Conservation (phyloP, 2,113 vertebrate genomes). For the Thinocorus orbignyianus region DNA sequence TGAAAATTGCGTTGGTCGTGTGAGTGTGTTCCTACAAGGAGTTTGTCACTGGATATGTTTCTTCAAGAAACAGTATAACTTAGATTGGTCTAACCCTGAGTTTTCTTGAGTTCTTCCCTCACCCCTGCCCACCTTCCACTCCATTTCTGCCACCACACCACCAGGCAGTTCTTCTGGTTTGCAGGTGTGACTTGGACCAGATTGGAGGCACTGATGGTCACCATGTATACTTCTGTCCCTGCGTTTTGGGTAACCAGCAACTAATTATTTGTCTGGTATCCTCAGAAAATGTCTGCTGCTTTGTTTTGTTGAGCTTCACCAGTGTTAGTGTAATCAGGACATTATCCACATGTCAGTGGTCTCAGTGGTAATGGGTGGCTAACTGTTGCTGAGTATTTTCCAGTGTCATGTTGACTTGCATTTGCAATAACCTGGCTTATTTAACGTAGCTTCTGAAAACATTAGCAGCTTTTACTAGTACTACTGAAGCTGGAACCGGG, state of each 20-base stretch:
- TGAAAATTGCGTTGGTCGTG: not conserved
- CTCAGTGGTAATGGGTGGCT: not conserved
- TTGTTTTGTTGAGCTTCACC: not conserved
- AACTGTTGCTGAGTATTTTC: not conserved
- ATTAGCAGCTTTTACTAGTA: not conserved
- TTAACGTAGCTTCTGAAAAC: not conserved
- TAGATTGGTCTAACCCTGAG: not conserved
- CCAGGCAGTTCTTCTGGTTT: not conserved
- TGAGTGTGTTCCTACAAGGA: not conserved
- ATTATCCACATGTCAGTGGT: accelerated
- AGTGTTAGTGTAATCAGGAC: accelerated
- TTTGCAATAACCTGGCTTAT: not conserved
- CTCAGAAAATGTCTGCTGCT: not conserved
- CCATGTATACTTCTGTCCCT: not conserved
- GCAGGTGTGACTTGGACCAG: not conserved
- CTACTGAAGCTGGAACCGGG: not conserved
- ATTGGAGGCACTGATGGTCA: not conserved
- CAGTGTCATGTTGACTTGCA: accelerated
- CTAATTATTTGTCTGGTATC: not conserved
- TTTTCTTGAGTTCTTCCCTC: not conserved
- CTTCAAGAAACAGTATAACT: not conserved
- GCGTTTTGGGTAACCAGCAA: not conserved
- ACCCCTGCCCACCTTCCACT: not conserved
- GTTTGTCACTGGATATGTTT: not conserved
- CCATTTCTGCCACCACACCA: not conserved